Conservation (phyloP, 1,140 invertebrate genomes). For the Drosophila subobscura region DNA sequence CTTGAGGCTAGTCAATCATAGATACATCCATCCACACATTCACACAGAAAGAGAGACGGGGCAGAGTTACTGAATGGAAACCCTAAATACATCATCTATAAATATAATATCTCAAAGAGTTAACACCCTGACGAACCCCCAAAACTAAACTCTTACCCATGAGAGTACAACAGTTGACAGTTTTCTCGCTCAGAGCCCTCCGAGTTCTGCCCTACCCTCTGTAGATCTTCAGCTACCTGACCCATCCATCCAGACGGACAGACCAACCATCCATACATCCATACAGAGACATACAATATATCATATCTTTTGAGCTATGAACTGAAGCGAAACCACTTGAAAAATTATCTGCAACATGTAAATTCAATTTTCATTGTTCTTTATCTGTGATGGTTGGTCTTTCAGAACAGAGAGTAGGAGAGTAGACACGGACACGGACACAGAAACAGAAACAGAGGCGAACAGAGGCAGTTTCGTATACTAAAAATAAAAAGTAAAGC, state of each 20-base stretch:
- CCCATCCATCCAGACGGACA: background rate
- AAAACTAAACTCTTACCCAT: too few species aligned
- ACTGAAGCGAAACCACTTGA: slow-evolving; percentile 69
- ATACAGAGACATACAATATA: slow-evolving; percentile 24
- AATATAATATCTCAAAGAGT: too few species aligned
- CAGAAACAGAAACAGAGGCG: slow-evolving; percentile 28
- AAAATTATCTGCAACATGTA: slow-evolving; percentile 82
- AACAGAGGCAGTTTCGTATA: slow-evolving; percentile 64
- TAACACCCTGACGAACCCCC: too few species aligned
- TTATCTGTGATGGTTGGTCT: slow-evolving; percentile 68
- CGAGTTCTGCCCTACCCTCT: background rate
- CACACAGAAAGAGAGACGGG: too few species aligned
- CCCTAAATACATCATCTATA: too few species aligned
- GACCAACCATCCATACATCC: slow-evolving; percentile 14
- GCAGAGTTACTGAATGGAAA: too few species aligned
- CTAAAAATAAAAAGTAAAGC: slow-evolving; percentile 61
- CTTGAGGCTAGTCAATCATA: slow-evolving; percentile 60
- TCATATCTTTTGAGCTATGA: slow-evolving; percentile 58
- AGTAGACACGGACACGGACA: slow-evolving; percentile 8
- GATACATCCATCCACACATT: slow-evolving; percentile 56
- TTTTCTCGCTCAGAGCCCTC: too few species aligned
- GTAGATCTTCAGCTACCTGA: slow-evolving; percentile 37
- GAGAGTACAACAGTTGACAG: too few species aligned
- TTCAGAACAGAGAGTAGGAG: slow-evolving; percentile 26
- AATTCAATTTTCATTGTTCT: slow-evolving; percentile 83